These are phyloP conservation scores for Agonopterix subpropinquella DNA, from an alignment of 2,888 invertebrate species.

Conservation along the genomic window DNA sequence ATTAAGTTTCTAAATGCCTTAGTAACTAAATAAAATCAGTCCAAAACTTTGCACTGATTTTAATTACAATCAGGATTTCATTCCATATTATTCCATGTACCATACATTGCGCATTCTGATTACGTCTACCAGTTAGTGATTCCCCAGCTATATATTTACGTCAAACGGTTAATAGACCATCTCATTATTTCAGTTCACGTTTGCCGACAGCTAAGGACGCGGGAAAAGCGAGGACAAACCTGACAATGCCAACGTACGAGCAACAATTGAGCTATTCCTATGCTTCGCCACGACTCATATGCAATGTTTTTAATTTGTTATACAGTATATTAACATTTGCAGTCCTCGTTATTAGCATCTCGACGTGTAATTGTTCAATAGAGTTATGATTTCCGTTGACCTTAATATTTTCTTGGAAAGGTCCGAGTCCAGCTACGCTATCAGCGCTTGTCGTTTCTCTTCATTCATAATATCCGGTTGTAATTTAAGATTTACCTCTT, in stretches of 20 bases:
- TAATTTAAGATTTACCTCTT: too few species aligned
- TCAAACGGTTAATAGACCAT: constrained; percentile 54
- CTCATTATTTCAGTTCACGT: constrained; percentile 67
- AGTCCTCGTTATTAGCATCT: constrained; percentile 35
- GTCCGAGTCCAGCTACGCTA: not conserved
- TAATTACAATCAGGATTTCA: not conserved
- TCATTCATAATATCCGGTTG: too few species aligned
- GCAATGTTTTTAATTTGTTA: constrained; percentile 30
- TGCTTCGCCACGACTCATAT: constrained; percentile 44
- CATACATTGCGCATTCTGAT: not conserved
- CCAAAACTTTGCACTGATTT: not conserved
- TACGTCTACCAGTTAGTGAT: not conserved
- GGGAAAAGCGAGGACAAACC: constrained; percentile 44
- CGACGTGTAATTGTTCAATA: constrained; percentile 3
- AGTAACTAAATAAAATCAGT: not conserved
- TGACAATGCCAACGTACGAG: constrained; percentile 7
- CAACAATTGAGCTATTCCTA: constrained; percentile 44
- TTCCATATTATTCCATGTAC: not conserved
- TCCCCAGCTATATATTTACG: constrained; percentile 50
- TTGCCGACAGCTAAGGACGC: constrained; percentile 51
- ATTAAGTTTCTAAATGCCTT: too few species aligned
- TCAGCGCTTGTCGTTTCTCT: too few species aligned
- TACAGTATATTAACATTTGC: constrained; percentile 35
- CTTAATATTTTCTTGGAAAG: constrained; percentile 8
- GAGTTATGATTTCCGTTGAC: constrained; percentile 10